Conservation (phyloP, 1,140 invertebrate genomes). For the Scaptodrosophila lebanonensis region DNA sequence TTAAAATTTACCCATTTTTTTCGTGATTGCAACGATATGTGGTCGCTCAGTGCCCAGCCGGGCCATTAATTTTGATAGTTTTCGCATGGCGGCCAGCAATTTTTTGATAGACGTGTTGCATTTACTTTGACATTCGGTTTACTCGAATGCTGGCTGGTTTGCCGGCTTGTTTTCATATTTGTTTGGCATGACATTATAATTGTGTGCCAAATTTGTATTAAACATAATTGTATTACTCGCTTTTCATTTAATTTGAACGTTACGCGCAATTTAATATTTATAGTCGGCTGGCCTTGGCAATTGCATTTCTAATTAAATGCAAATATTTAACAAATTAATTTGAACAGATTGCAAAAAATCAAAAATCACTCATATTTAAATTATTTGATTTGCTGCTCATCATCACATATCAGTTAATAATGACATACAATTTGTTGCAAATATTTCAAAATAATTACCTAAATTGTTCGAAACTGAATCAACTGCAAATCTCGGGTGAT, state of each 20-base stretch:
- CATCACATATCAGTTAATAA: no score
- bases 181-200: no score
- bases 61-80: constrained; percentile 72
- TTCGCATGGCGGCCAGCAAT: constrained; percentile 55
- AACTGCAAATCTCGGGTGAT: no score
- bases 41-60: constrained; percentile 25
- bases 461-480: no score
- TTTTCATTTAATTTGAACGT: constrained; percentile 65
- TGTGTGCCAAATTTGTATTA: no score
- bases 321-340: no score
- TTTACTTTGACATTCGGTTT: constrained; percentile 47
- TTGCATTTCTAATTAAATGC: constrained; percentile 64
- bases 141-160: constrained; percentile 28
- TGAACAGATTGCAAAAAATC: no score
- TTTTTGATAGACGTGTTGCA: constrained; percentile 46
- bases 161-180: neutral
- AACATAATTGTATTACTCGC: constrained; percentile 71
- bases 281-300: constrained; percentile 66
- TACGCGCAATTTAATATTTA: constrained; percentile 67
- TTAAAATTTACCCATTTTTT: constrained; percentile 1
- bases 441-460: no score
- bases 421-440: no score
- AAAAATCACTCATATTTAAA: no score
- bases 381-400: no score
- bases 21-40: constrained; percentile 14